These are phyloP conservation scores for Acronicta aceris DNA, from an alignment of 2,888 invertebrate genomes.

Conservation along the genomic window DNA sequence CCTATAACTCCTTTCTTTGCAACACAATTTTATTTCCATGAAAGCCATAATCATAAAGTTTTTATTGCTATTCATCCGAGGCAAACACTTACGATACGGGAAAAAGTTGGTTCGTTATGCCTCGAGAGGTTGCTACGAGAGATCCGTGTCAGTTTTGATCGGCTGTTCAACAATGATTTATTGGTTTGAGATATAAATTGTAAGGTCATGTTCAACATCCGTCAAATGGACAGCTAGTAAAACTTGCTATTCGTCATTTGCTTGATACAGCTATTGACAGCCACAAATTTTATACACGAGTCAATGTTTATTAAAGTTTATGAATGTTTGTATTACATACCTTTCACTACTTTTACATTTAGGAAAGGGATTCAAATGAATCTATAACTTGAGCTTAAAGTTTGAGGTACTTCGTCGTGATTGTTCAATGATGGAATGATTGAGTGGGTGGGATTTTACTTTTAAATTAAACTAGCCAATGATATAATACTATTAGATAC, in stretches of 20 bases:
- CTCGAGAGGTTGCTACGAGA: constrained; percentile 77
- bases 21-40: constrained; percentile 84
- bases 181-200: constrained; percentile 78
- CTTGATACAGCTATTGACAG: constrained; percentile 74
- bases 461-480: too few relatives aligned
- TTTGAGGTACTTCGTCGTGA: too few relatives aligned
- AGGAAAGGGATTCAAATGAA: not conserved
- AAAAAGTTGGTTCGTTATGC: constrained; percentile 70
- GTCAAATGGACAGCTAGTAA: constrained; percentile 80
- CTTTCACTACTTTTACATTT: constrained; percentile 6
- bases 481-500: too few relatives aligned
- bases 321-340: constrained; percentile 34
- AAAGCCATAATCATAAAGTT: constrained; percentile 86
- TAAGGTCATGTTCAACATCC: constrained; percentile 83
- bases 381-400: too few relatives aligned
- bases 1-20: constrained; percentile 76
- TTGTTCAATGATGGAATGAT: too few relatives aligned
- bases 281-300: constrained; percentile 64
- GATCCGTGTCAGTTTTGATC: constrained; percentile 83
- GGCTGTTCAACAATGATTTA: constrained; percentile 82
- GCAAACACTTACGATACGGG: constrained; percentile 77
- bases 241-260: constrained; percentile 79
- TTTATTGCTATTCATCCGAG: constrained; percentile 83
- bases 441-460: too few relatives aligned
- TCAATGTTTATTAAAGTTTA: constrained; percentile 58